A percentile compares a stretch with the other conserved stretches of the same genome.
phyloP scores from a whole-genome alignment of 2,797 vertebrate genomes.

The Enteromius treurensis region DNA sequence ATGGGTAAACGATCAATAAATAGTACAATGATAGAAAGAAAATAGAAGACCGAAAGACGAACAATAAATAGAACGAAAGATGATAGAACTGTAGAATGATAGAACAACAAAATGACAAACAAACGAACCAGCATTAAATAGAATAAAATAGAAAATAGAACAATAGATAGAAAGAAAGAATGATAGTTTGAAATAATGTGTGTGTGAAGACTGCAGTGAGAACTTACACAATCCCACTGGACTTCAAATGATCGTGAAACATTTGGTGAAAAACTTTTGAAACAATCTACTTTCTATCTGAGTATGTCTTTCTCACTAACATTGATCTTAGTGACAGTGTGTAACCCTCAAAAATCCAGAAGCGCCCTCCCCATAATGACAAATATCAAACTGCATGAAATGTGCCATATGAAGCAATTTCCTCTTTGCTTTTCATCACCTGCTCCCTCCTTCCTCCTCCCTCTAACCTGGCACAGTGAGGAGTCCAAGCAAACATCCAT shows the following conservation, averaged over 20 bases:
- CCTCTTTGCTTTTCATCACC: slow-evolving; percentile 54
- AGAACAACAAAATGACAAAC: too few relatives aligned
- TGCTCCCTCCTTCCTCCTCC: slow-evolving; percentile 48
- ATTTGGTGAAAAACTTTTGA: not conserved
- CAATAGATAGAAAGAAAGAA: too few relatives aligned
- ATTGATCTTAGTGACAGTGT: not conserved
- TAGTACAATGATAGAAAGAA: too few relatives aligned
- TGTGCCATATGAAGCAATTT: slow-evolving; percentile 49
- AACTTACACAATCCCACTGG: not conserved
- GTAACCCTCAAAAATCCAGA: not conserved
- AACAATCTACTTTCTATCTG: not conserved
- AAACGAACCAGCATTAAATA: too few relatives aligned
- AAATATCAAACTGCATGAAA: slow-evolving; percentile 14
- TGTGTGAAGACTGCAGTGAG: too few relatives aligned
- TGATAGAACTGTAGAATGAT: too few relatives aligned
- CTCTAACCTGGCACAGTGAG: slow-evolving; percentile 49
- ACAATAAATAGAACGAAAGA: too few relatives aligned
- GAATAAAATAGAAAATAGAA: too few relatives aligned
- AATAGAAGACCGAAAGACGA: too few relatives aligned
- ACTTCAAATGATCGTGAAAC: not conserved
- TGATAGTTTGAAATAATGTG: too few relatives aligned
- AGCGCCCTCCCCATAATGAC: not conserved
- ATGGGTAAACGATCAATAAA: too few relatives aligned
- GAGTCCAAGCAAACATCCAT: slow-evolving; percentile 63
- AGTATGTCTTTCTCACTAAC: not conserved